Percentiles rank a stretch among this genome's conserved stretches.
Evolutionary conservation across 2,113 vertebrate genomes (phyloP).

Genomic region (Heloderma charlesbogerti): DNA sequence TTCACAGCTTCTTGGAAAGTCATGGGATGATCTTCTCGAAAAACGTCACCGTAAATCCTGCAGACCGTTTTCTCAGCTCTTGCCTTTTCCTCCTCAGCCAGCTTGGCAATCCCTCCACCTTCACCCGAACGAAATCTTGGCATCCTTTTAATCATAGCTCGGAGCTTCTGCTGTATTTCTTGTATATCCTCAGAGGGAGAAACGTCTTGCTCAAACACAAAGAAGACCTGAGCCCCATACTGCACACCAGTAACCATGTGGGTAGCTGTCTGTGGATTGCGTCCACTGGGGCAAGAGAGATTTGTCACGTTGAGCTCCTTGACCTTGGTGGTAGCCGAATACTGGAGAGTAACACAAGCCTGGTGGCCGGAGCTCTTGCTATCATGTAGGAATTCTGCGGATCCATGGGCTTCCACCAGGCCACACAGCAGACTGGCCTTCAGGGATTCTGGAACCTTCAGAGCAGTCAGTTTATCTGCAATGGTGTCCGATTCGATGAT

Average conservation of each 20-base stretch:
- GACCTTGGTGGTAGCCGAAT: background rate
- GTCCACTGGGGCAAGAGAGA: too few species aligned
- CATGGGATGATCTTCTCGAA: constrained; percentile 10
- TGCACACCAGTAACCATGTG: too few species aligned
- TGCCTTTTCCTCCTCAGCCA: background rate
- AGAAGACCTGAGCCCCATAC: too few species aligned
- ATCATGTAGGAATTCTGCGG: constrained; percentile 49
- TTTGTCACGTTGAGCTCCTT: too few species aligned
- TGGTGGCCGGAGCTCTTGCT: constrained; percentile 53
- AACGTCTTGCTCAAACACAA: too few species aligned
- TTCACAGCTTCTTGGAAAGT: constrained; percentile 66
- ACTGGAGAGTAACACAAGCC: constrained; percentile 56
- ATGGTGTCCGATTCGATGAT: constrained; percentile 57
- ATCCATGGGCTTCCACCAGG: constrained; percentile 48
- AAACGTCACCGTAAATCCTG: constrained; percentile 66
- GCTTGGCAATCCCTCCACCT: background rate
- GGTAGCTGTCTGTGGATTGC: too few species aligned
- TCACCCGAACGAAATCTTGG: background rate
- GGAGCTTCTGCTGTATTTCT: constrained; percentile 1
- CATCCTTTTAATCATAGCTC: background rate
- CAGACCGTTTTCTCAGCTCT: background rate
- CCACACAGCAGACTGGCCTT: constrained; percentile 55
- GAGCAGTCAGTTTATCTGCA: constrained; percentile 49
- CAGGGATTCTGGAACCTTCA: constrained; percentile 44
- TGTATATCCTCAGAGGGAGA: background rate